A percentile compares a stretch with the other conserved stretches of the same genome.
phyloP scores from a whole-genome alignment of 2,113 vertebrate genomes.

The Candoia aspera region DNA sequence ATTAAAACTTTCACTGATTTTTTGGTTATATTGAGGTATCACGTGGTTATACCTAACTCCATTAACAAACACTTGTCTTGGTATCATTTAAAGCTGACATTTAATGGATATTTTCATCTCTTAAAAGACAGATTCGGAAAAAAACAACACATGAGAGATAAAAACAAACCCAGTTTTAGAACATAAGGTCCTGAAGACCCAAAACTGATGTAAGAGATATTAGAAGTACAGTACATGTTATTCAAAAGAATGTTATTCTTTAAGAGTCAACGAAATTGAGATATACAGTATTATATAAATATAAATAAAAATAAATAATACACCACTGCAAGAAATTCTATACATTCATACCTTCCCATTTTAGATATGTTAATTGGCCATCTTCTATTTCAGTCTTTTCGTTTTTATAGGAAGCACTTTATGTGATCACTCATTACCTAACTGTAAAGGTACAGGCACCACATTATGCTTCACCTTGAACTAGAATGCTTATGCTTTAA shows the following conservation, averaged over 20 bases:
- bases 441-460: too few species aligned
- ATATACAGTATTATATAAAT: too few species aligned
- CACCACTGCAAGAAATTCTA: not conserved
- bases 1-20: not conserved
- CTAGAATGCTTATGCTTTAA: constrained; percentile 5
- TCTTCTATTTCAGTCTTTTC: not conserved
- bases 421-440: not conserved
- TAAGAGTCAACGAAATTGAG: too few species aligned
- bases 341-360: not conserved
- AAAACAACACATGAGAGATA: constrained; percentile 12
- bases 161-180: not conserved
- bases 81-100: constrained; percentile 46
- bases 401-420: not conserved
- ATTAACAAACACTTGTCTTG: constrained; percentile 18
- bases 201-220: not conserved
- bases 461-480: not conserved
- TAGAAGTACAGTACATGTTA: constrained; percentile 4
- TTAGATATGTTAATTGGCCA: not conserved
- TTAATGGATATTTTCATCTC: constrained; percentile 28
- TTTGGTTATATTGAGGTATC: not conserved
- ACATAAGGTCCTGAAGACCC: not conserved
- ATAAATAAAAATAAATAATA: not conserved
- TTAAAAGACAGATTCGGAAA: not conserved
- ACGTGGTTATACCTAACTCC: constrained; percentile 25
- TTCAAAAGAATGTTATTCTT: not conserved